These are phyloP conservation scores for Drosophila bifasciata DNA, from an alignment of 1,140 invertebrate species.

Conservation along the genomic window DNA sequence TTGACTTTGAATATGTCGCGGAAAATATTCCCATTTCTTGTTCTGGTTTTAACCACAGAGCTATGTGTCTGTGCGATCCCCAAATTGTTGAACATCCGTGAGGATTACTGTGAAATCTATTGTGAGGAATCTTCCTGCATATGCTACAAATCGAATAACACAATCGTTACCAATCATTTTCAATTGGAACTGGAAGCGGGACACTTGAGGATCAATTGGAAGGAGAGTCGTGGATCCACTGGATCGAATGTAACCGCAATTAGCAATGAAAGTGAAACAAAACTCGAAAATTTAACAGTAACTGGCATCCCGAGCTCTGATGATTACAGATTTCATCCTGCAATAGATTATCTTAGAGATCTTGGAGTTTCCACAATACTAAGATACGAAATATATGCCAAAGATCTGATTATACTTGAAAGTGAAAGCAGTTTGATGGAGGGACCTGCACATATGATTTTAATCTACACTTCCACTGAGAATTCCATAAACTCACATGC, in stretches of 20 bases:
- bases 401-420: slow-evolving; percentile 1
- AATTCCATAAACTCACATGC: neutral
- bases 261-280: neutral
- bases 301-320: neutral
- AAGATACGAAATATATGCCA: neutral
- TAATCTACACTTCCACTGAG: neutral
- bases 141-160: neutral
- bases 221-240: neutral
- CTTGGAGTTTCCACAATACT: neutral
- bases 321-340: slow-evolving; percentile 2
- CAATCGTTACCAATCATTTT: slow-evolving; percentile 14
- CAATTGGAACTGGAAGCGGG: neutral
- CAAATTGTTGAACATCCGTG: neutral
- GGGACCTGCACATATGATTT: neutral
- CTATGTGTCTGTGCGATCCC: too few species aligned
- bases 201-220: slow-evolving; percentile 1
- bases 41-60: too few species aligned
- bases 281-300: neutral
- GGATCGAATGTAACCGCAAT: slow-evolving; percentile 13
- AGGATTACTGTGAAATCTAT: slow-evolving; percentile 22
- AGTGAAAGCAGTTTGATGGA: neutral
- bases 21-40: too few species aligned
- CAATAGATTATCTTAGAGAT: neutral
- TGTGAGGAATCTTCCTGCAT: slow-evolving; percentile 5
- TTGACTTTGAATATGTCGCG: too few species aligned